These are phyloP conservation scores for Philotrypesis tridentata DNA, from an alignment of 1,140 invertebrate genomes.

Conservation along the genomic window DNA sequence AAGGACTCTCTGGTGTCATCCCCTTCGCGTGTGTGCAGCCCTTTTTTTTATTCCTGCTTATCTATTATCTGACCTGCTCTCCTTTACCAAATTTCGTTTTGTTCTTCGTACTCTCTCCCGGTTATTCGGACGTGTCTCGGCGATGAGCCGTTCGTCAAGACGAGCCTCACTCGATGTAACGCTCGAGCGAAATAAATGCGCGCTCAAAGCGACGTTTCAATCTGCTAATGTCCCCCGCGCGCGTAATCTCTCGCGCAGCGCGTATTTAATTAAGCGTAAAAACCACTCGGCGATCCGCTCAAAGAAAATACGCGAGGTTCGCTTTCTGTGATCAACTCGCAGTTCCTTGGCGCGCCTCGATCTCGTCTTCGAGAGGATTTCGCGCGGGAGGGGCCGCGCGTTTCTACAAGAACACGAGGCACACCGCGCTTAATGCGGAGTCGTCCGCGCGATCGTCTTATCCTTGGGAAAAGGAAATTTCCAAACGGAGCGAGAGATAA, in stretches of 20 bases:
- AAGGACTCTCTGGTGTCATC: slow-evolving; percentile 8
- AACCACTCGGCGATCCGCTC: neutral
- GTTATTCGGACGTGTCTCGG: no score
- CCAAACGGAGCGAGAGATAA: neutral
- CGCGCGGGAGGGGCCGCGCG: no score
- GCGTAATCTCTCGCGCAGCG: neutral
- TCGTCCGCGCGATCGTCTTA: neutral
- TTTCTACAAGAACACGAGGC: neutral
- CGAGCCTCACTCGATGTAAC: no score
- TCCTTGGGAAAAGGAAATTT: slow-evolving; percentile 3
- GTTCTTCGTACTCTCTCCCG: no score
- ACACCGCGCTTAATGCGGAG: neutral
- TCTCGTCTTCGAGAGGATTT: no score
- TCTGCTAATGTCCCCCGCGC: neutral
- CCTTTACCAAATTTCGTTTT: neutral
- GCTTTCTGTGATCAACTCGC: neutral
- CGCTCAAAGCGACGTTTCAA: neutral
- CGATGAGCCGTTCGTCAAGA: no score
- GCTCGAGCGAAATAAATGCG: no score
- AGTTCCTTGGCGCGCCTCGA: no score
- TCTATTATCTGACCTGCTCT: neutral
- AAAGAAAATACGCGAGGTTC: neutral
- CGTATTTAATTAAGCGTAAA: neutral
- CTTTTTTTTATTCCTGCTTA: neutral
- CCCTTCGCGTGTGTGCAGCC: neutral